phyloP scores from a whole-genome alignment of 2,888 invertebrate species.

The Heliconius erato region DNA sequence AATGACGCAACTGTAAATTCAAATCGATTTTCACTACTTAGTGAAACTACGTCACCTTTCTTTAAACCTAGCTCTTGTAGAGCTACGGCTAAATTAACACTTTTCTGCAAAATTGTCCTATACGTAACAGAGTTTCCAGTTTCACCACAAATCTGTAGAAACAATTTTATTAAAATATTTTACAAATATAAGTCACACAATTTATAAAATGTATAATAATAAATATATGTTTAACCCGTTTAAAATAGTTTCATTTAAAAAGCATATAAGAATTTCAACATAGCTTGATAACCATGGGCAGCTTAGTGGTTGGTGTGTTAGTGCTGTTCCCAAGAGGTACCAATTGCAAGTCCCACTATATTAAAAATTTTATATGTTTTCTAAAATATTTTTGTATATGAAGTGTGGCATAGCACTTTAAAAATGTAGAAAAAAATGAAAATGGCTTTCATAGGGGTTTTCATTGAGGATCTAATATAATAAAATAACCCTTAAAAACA shows the following conservation, averaged over 20 bases:
- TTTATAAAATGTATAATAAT: not conserved
- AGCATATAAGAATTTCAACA: not conserved
- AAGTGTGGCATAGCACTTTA: too few relatives aligned
- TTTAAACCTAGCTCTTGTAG: conserved; percentile 82
- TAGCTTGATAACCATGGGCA: not conserved
- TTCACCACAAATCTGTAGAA: conserved; percentile 85
- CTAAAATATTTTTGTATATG: not conserved
- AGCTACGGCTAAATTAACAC: conserved; percentile 85
- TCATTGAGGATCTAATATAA: too few relatives aligned
- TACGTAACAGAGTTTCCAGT: conserved; percentile 86
- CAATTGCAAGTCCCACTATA: too few relatives aligned
- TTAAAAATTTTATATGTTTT: not conserved
- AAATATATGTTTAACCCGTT: too few relatives aligned
- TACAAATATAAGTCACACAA: not conserved
- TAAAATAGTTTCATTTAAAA: not conserved
- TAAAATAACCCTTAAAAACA: not conserved
- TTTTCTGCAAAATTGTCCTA: conserved; percentile 83
- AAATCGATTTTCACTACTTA: conserved; percentile 88
- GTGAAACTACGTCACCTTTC: conserved; percentile 85
- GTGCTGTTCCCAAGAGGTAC: not conserved
- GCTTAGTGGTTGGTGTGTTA: not conserved
- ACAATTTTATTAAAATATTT: not conserved
- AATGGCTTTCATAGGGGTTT: not conserved
- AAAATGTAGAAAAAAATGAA: too few relatives aligned
- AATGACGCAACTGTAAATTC: conserved; percentile 86